phyloP scores from a whole-genome alignment of 1,140 invertebrate species.

The Bombus difficillimus region DNA sequence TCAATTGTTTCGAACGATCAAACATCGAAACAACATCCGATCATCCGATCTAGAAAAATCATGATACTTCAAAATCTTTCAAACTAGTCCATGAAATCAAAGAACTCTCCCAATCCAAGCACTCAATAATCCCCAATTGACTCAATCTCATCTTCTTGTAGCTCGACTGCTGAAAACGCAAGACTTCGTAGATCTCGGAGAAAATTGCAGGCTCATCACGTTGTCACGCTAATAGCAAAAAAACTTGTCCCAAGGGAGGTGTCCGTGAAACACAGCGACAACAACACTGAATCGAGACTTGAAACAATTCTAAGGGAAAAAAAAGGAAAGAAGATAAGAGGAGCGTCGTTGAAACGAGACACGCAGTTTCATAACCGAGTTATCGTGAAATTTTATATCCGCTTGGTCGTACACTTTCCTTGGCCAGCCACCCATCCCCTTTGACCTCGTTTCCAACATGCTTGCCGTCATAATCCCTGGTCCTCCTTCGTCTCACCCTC shows the following conservation, averaged over 20 bases:
- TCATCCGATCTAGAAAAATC: too few species aligned
- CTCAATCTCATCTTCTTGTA: neutral
- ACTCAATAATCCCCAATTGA: neutral
- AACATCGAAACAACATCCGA: too few species aligned
- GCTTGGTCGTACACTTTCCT: conserved; percentile 50
- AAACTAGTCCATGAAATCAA: neutral
- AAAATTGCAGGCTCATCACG: neutral
- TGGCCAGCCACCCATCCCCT: conserved; percentile 45
- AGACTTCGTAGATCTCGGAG: neutral
- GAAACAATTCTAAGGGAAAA: neutral
- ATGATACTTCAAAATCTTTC: neutral
- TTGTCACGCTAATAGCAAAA: neutral
- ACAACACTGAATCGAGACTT: neutral
- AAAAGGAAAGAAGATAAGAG: too few species aligned
- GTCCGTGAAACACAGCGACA: neutral
- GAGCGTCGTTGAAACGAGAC: conserved; percentile 17
- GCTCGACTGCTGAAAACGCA: neutral
- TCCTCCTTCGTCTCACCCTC: neutral
- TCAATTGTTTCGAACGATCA: too few species aligned
- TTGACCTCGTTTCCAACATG: conserved; percentile 65
- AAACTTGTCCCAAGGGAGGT: neutral
- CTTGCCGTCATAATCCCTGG: conserved; percentile 59
- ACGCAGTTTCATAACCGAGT: conserved; percentile 63
- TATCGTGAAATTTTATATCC: conserved; percentile 66
- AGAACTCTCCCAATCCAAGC: neutral